phyloP scores from a whole-genome alignment of 2,888 invertebrate species.

The Tinea semifulvella region DNA sequence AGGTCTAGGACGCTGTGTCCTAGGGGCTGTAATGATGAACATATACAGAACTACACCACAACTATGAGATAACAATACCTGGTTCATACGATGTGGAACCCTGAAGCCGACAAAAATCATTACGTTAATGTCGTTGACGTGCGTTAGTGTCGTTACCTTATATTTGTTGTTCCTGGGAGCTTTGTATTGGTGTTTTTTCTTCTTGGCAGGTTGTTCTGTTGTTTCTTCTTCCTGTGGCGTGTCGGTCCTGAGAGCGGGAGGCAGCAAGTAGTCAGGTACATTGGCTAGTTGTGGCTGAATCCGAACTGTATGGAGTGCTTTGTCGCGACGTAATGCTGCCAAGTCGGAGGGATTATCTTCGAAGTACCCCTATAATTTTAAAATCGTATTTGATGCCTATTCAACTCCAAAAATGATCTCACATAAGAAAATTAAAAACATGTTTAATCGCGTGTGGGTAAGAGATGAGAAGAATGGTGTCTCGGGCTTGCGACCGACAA shows the following conservation, averaged over 20 bases:
- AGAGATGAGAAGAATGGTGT: too few relatives aligned
- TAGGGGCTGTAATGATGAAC: too few relatives aligned
- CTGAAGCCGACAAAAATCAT: too few relatives aligned
- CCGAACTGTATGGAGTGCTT: slow-evolving; percentile 84
- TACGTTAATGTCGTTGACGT: too few relatives aligned
- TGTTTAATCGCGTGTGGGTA: too few relatives aligned
- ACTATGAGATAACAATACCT: too few relatives aligned
- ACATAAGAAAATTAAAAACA: too few relatives aligned
- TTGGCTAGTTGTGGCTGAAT: slow-evolving; percentile 86
- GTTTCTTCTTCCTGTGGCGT: slow-evolving; percentile 35
- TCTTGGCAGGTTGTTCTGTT: slow-evolving; percentile 23
- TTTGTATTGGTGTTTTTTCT: slow-evolving; percentile 32
- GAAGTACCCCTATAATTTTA: slow-evolving; percentile 76
- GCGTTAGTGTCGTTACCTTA: too few relatives aligned
- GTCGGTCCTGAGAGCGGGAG: slow-evolving; percentile 76
- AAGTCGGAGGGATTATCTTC: slow-evolving; percentile 91
- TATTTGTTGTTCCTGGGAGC: slow-evolving; percentile 46
- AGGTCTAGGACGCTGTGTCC: too few relatives aligned
- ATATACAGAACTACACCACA: too few relatives aligned
- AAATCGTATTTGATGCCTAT: not conserved
- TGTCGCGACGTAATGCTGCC: slow-evolving; percentile 84
- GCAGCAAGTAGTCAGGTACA: slow-evolving; percentile 93
- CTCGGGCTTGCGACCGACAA: too few relatives aligned
- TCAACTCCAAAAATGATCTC: not conserved
- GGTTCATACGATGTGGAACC: too few relatives aligned